Evolutionary conservation across 2,797 vertebrate species (phyloP).

Genomic region (Cheracebus regulus): DNA sequence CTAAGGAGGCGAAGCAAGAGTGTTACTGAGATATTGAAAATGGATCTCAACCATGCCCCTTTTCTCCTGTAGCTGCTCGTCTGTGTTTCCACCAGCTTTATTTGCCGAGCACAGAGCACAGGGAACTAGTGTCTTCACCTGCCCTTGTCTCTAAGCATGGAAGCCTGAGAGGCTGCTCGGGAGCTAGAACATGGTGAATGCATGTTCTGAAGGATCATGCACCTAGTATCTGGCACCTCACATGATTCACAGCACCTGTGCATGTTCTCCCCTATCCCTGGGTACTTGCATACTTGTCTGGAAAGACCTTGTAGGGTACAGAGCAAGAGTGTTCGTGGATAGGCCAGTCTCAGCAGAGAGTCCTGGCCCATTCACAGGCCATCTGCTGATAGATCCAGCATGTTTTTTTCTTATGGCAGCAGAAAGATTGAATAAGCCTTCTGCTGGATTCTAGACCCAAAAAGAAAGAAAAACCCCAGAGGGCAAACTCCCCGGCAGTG

Average conservation of each 20-base stretch:
- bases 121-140: neutral
- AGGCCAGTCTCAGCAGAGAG: neutral
- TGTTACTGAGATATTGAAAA: fast-evolving
- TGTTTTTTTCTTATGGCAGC: neutral
- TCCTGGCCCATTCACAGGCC: neutral
- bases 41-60: fast-evolving
- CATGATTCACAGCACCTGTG: neutral
- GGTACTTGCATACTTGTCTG: neutral
- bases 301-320: no score
- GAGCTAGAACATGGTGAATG: neutral
- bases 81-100: neutral
- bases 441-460: neutral
- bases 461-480: no score
- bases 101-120: neutral
- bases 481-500: neutral
- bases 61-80: neutral
- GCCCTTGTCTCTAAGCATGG: neutral
- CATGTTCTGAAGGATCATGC: neutral
- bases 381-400: no score
- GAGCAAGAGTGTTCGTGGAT: neutral
- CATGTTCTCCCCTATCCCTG: neutral
- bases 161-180: neutral
- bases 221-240: neutral
- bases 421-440: neutral
- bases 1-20: neutral